phyloP scores from a whole-genome alignment of 2,888 invertebrate species.

The Apocheima hispidaria region DNA sequence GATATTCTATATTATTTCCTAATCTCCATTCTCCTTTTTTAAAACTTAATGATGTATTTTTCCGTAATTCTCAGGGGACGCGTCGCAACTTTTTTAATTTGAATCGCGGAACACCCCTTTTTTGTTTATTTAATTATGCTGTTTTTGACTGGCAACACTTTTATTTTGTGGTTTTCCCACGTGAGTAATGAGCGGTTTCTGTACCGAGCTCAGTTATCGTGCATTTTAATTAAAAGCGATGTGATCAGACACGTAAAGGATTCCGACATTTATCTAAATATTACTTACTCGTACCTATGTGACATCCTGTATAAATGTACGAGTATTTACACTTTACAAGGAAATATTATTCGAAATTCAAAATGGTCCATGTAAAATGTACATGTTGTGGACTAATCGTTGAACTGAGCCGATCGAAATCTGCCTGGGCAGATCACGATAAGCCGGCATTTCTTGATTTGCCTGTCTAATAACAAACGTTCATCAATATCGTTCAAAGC shows the following conservation, averaged over 20 bases:
- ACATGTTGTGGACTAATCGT: too few species aligned
- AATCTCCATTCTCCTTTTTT: not conserved
- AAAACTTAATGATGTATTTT: conserved; percentile 17
- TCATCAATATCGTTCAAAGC: too few species aligned
- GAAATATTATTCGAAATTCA: too few species aligned
- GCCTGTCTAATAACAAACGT: too few species aligned
- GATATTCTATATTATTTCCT: not conserved
- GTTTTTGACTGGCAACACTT: conserved; percentile 11
- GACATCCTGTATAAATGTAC: too few species aligned
- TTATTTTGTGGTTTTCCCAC: conserved; percentile 2
- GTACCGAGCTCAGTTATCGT: not conserved
- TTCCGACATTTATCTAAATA: not conserved
- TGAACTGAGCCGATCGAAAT: too few species aligned
- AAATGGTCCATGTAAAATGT: too few species aligned
- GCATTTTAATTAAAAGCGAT: conserved; percentile 1
- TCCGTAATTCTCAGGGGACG: not conserved
- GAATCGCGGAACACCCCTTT: conserved; percentile 6
- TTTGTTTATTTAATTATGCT: conserved; percentile 25
- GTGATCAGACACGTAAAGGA: not conserved
- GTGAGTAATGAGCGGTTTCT: conserved; percentile 1
- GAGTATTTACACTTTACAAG: too few species aligned
- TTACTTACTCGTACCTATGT: too few species aligned
- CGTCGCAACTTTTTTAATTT: conserved; percentile 28
- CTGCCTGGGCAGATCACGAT: too few species aligned
- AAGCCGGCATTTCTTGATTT: too few species aligned